Conservation (phyloP, 1,140 invertebrate species). For the Drosophila varians region DNA sequence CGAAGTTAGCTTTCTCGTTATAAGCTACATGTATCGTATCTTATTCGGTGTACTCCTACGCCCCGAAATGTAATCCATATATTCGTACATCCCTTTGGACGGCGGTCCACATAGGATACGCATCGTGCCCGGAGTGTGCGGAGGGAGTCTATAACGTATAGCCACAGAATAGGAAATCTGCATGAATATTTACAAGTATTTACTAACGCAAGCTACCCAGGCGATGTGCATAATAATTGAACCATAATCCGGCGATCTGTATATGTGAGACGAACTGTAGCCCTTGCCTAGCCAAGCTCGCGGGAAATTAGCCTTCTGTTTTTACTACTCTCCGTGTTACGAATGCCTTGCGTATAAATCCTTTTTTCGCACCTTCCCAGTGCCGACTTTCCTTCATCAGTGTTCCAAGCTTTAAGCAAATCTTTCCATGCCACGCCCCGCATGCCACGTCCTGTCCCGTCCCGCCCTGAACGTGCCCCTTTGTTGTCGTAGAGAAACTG, state of each 20-base stretch:
- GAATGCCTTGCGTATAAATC: conserved; percentile 8
- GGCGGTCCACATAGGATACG: background rate
- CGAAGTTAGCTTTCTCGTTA: background rate
- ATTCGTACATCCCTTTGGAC: background rate
- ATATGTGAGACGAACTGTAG: conserved; percentile 76
- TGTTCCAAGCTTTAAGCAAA: conserved; percentile 70
- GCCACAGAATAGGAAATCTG: conserved; percentile 10
- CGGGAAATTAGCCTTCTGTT: conserved; percentile 14
- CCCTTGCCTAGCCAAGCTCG: conserved; percentile 68
- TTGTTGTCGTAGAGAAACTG: conserved; percentile 36
- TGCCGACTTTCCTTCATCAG: conserved; percentile 16
- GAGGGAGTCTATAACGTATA: background rate
- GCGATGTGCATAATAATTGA: conserved; percentile 76
- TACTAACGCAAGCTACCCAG: conserved; percentile 81
- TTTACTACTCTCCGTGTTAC: background rate
- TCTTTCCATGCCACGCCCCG: conserved; percentile 71
- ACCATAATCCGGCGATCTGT: conserved; percentile 62
- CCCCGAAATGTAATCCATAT: background rate
- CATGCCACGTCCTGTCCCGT: background rate
- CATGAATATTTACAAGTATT: conserved; percentile 36
- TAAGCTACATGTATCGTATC: background rate
- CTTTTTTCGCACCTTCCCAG: conserved; percentile 14
- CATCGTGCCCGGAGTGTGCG: background rate
- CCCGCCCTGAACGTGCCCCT: conserved; percentile 34
- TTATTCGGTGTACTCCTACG: background rate